Conservation (phyloP, 53 echinoderm and acorn worm species). For the Holothuria scabra region DNA sequence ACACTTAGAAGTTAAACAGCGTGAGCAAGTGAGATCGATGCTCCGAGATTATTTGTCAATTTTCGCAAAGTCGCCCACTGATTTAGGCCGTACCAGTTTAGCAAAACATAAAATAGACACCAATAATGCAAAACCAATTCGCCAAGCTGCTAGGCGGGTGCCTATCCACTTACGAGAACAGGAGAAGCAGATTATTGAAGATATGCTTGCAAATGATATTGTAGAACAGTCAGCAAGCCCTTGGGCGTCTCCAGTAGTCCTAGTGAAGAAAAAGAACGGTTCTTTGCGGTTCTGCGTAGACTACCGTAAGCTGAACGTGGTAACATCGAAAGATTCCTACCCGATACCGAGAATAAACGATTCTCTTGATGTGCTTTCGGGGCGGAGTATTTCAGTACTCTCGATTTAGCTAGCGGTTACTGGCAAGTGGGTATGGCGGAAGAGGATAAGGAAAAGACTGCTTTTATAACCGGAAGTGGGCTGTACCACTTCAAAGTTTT, state of each 20-base stretch:
- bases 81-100: too few relatives aligned
- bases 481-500: slow-evolving; percentile 48
- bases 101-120: too few relatives aligned
- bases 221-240: slow-evolving; percentile 37
- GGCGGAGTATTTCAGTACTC: slow-evolving; percentile 7
- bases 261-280: slow-evolving; percentile 48
- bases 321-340: slow-evolving; percentile 17
- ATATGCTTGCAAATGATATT: neutral
- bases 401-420: slow-evolving; percentile 35
- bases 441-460: slow-evolving; percentile 53
- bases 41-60: too few relatives aligned
- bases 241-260: slow-evolving; percentile 55
- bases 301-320: slow-evolving; percentile 22
- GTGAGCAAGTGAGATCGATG: too few relatives aligned
- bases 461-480: slow-evolving; percentile 30
- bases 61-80: too few relatives aligned
- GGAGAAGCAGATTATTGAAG: neutral
- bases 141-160: slow-evolving; percentile 3
- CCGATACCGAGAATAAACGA: slow-evolving; percentile 65
- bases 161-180: neutral
- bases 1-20: too few relatives aligned
- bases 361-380: slow-evolving; percentile 44
- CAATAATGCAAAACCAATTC: too few relatives aligned
- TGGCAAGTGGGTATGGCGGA: slow-evolving; percentile 53
- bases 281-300: slow-evolving; percentile 8